phyloP scores from a whole-genome alignment of 2,797 vertebrate genomes.

The Tokudaia tokunoshimensis region DNA sequence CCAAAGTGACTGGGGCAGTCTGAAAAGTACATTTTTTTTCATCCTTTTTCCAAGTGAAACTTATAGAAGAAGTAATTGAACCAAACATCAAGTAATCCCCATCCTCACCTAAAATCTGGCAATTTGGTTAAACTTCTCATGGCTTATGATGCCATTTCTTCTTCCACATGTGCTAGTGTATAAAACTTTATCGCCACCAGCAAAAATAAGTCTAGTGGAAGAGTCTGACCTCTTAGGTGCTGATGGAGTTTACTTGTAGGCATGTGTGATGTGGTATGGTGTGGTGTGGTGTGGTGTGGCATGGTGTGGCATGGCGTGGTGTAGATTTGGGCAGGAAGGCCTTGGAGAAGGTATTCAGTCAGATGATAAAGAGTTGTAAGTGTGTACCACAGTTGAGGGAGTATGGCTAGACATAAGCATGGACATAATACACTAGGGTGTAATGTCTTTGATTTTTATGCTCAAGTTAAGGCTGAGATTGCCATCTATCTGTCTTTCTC shows the following conservation, averaged over 20 bases:
- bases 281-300: not conserved
- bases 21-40: not conserved
- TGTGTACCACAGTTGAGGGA: not conserved
- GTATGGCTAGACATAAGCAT: not conserved
- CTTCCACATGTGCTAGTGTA: not conserved
- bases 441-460: not conserved
- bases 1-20: not conserved
- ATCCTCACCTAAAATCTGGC: not conserved
- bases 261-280: not conserved
- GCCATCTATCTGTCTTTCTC: slow-evolving; percentile 20
- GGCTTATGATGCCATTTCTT: slow-evolving; percentile 46
- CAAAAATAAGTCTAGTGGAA: not conserved
- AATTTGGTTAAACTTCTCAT: slow-evolving; percentile 51
- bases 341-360: not conserved
- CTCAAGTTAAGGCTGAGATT: not conserved
- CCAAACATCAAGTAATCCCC: slow-evolving; percentile 18
- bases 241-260: slow-evolving; percentile 11
- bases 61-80: slow-evolving; percentile 38
- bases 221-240: not conserved
- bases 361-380: not conserved
- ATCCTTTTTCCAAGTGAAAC: not conserved
- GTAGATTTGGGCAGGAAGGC: not conserved
- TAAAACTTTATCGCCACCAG: not conserved
- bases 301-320: not conserved
- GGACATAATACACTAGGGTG: not conserved